Percentiles rank a stretch among this genome's conserved stretches.
Conservation (phyloP, 1,140 invertebrate genomes). For the Hetaerina americana region DNA sequence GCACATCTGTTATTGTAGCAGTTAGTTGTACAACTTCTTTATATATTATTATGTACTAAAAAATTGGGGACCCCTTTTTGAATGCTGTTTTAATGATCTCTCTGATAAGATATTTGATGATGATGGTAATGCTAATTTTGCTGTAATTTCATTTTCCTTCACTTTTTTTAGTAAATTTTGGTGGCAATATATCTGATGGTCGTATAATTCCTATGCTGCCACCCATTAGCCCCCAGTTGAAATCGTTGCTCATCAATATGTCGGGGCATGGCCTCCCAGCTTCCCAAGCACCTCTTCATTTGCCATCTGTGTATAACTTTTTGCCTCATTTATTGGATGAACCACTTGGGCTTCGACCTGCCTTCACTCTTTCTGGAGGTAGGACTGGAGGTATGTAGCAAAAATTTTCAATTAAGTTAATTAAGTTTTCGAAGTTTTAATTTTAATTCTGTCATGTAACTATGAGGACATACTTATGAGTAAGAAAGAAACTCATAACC, state of each 20-base stretch:
- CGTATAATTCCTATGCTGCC: background rate
- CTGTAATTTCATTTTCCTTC: too few species aligned
- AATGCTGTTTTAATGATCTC: too few species aligned
- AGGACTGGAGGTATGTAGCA: slow-evolving; percentile 44
- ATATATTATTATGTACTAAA: too few species aligned
- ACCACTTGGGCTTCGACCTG: slow-evolving; percentile 60
- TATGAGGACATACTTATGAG: too few species aligned
- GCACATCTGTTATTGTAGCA: too few species aligned
- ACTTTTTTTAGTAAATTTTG: too few species aligned
- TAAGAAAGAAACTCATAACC: too few species aligned
- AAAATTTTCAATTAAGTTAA: background rate
- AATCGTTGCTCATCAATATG: slow-evolving; percentile 12
- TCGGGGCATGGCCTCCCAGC: slow-evolving; percentile 16
- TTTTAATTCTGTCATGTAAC: too few species aligned
- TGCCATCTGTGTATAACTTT: slow-evolving; percentile 73
- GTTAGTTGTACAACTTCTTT: too few species aligned
- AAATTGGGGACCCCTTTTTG: too few species aligned
- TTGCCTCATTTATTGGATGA: slow-evolving; percentile 75
- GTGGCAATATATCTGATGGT: background rate
- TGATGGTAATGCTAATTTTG: too few species aligned
- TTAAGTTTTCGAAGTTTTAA: slow-evolving; percentile 3
- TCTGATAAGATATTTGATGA: too few species aligned
- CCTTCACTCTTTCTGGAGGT: slow-evolving; percentile 60
- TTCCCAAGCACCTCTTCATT: slow-evolving; percentile 27
- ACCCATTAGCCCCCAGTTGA: slow-evolving; percentile 9